These are phyloP conservation scores for Dermatophagoides farinae DNA, from an alignment of 1,140 invertebrate genomes.

Conservation along the genomic window DNA sequence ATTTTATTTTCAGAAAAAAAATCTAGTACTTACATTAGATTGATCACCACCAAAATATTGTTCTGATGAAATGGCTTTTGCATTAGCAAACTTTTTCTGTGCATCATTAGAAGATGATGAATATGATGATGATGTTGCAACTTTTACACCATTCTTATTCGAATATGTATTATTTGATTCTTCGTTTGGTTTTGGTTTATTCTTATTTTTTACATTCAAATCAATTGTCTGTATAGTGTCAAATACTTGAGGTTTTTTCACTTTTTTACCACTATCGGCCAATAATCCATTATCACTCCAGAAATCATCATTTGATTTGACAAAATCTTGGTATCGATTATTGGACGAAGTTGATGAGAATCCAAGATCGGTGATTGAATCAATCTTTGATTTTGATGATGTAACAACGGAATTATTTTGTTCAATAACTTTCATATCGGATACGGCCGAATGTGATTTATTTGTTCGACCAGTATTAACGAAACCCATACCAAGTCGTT, in stretches of 20 bases:
- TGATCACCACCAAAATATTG: slow-evolving; percentile 50
- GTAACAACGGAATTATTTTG: slow-evolving; percentile 38
- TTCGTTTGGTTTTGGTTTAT: background rate
- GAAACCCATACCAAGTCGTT: slow-evolving; percentile 82
- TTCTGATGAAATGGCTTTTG: slow-evolving; percentile 92
- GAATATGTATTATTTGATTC: background rate
- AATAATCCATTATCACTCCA: slow-evolving; percentile 8
- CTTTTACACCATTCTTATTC: background rate
- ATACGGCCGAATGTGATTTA: slow-evolving; percentile 63
- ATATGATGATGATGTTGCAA: slow-evolving; percentile 2
- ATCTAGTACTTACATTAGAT: slow-evolving; percentile 2
- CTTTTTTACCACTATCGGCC: background rate
- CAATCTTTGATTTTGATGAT: background rate
- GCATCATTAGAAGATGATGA: slow-evolving; percentile 36
- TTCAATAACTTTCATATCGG: slow-evolving; percentile 77
- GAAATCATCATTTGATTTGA: slow-evolving; percentile 9
- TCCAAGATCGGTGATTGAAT: slow-evolving; percentile 6
- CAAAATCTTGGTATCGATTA: background rate
- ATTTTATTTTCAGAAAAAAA: slow-evolving; percentile 9
- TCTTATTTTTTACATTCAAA: background rate
- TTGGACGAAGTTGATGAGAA: background rate
- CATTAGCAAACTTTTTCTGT: slow-evolving; percentile 82
- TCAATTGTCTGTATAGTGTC: slow-evolving; percentile 13
- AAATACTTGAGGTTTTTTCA: slow-evolving; percentile 12
- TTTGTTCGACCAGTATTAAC: slow-evolving; percentile 6